These are phyloP conservation scores for Thermophis baileyi DNA, from an alignment of 2,113 vertebrate species.

Conservation along the genomic window DNA sequence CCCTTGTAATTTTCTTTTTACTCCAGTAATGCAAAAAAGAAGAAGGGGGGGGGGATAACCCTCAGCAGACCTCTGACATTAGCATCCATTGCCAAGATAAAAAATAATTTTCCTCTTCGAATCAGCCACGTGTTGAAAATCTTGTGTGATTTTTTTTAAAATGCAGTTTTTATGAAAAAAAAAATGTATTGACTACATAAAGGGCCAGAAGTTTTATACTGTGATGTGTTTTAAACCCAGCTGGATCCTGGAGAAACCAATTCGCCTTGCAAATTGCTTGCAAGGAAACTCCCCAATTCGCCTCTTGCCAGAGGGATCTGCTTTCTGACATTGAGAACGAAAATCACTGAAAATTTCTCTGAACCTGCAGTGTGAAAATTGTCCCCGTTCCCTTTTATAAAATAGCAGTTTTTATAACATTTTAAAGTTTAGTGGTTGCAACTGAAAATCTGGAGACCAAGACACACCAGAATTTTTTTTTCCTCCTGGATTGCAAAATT, in stretches of 20 bases:
- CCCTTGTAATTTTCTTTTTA: conserved; percentile 22
- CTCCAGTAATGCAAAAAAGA: neutral
- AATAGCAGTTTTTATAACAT: neutral
- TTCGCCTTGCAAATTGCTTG: conserved; percentile 53
- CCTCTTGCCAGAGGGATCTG: conserved; percentile 32
- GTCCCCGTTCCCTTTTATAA: neutral
- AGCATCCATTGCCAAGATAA: conserved; percentile 1
- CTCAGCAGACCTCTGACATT: neutral
- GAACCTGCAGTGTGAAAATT: neutral
- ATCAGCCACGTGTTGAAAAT: neutral
- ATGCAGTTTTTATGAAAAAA: conserved; percentile 67
- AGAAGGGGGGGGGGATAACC: neutral
- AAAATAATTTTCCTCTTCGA: neutral
- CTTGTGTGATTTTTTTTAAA: conserved; percentile 62
- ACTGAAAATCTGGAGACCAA: neutral
- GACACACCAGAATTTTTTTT: neutral
- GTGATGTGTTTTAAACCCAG: conserved; percentile 66
- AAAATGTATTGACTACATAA: conserved; percentile 55
- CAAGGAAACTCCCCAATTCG: conserved; percentile 21
- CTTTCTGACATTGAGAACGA: conserved; percentile 44
- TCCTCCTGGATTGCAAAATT: neutral
- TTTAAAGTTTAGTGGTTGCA: neutral
- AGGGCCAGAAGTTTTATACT: conserved; percentile 61
- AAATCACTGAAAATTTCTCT: neutral
- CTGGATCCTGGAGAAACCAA: conserved; percentile 77